Base-by-base conservation (phyloP, 2,888 invertebrate genomes). In the Prostheceraeus crozeri region DNA sequence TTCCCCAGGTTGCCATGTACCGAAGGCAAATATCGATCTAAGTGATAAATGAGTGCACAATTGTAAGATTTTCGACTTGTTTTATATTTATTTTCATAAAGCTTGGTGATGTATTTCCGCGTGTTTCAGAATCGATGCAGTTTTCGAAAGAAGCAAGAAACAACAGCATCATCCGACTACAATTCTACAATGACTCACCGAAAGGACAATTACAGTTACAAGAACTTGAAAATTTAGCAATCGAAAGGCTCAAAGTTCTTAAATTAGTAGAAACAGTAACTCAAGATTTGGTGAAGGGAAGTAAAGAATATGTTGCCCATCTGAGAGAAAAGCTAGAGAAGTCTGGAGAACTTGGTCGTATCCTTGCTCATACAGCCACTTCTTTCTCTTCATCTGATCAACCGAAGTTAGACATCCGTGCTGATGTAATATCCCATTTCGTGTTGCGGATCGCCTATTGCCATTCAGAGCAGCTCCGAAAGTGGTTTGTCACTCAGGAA, bases 351-450 rank as follows among this genome's bases (percentile, higher is more conserved):
- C 23, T 21, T 10, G 23, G 23, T n/a, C 1, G 16, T 4, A 21
- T 11, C 3, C 14, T 61, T n/a, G n/a, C 19, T 4, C n/a, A n/a
- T n/a, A n/a, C n/a, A n/a, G n/a, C n/a, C n/a, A n/a, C n/a, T n/a
- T n/a, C n/a, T n/a, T 48, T 21, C n/a, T 46, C 14, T 19, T 45
- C 57, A 45, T 57, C 33, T 45, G 45, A 33, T 60, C 45, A 35
- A 58, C 56, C 59, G 54, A 54, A 48, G 62, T 64, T 33, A 57
- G 71, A 71, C 4, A 65, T 73, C 45, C 65, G 70, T 28, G 67
- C 73, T 63, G 96, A 98, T 76, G 85, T 87, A 69, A 82, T 93
- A 54, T 89, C 94, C 1, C 96, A 98, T 75, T 94, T 86, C 73
- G 87, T 94, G 67, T 79, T 96, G 1, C 81, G 93, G 59, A 76